Conservation (phyloP, 2,888 invertebrate genomes). For the Marronus borbonicus region DNA sequence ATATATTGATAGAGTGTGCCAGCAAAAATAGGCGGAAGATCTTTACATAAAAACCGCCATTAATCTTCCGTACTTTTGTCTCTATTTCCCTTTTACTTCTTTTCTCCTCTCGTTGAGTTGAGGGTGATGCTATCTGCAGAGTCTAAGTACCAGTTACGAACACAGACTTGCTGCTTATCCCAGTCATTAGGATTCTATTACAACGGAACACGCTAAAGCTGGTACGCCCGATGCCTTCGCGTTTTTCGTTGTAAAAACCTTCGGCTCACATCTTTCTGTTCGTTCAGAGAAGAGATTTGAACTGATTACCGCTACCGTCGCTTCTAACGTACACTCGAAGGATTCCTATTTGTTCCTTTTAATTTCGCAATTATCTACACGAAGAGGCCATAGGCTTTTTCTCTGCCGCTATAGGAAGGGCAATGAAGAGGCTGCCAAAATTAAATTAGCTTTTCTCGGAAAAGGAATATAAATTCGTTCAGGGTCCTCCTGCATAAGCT, state of each 20-base stretch:
- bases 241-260: constrained; percentile 60
- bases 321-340: constrained; percentile 15
- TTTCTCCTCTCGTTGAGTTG: constrained; percentile 44
- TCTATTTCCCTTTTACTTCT: constrained; percentile 38
- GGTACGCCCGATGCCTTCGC: constrained; percentile 52
- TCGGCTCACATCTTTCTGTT: constrained; percentile 56
- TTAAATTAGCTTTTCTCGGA: no score
- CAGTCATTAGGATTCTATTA: constrained; percentile 63
- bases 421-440: no score
- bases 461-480: no score
- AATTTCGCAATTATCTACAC: constrained; percentile 44
- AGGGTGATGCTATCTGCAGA: constrained; percentile 57
- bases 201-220: constrained; percentile 57
- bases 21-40: constrained; percentile 40
- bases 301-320: constrained; percentile 57
- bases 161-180: constrained; percentile 56
- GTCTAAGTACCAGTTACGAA: constrained; percentile 55
- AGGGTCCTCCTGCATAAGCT: no score
- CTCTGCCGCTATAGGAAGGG: not conserved
- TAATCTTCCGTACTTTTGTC: constrained; percentile 58
- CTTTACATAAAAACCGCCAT: constrained; percentile 56
- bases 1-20: constrained; percentile 37
- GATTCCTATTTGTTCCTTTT: constrained; percentile 34
- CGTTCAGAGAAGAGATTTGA: constrained; percentile 57
- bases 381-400: constrained; percentile 23